phyloP scores from a whole-genome alignment of 2,797 vertebrate species.

The Eutrigla gurnardus region DNA sequence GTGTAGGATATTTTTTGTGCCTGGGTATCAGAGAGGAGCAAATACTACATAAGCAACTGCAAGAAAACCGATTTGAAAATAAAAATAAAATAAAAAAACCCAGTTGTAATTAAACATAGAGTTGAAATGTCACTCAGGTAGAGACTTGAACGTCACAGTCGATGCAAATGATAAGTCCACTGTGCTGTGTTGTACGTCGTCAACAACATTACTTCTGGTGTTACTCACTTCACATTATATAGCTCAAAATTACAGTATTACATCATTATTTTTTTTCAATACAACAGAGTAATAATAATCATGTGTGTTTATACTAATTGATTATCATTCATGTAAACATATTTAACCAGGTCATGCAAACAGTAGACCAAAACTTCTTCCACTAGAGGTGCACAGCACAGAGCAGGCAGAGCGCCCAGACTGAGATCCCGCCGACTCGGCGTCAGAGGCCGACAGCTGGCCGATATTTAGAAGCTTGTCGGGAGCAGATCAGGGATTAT shows the following conservation, averaged over 20 bases:
- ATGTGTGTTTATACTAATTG: conserved; percentile 81
- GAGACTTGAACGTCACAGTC: conserved; percentile 64
- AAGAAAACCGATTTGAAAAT: conserved; percentile 35
- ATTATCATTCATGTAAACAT: conserved; percentile 88
- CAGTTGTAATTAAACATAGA: conserved; percentile 53
- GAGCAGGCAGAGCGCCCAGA: conserved; percentile 78
- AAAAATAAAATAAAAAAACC: background rate
- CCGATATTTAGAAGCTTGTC: conserved; percentile 28
- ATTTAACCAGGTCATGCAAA: conserved; percentile 89
- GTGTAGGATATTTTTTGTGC: conserved; percentile 39
- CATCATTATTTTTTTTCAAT: conserved; percentile 75
- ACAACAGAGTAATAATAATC: conserved; percentile 83
- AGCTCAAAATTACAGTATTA: conserved; percentile 82
- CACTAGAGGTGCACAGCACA: conserved; percentile 84
- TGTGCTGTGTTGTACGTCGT: conserved; percentile 77
- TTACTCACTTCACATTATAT: conserved; percentile 84
- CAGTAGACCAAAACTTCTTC: conserved; percentile 85
- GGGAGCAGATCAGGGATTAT: conserved; percentile 39
- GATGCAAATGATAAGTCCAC: conserved; percentile 74
- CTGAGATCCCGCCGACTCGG: conserved; percentile 73
- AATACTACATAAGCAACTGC: conserved; percentile 34
- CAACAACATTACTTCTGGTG: conserved; percentile 80
- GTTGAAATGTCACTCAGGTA: conserved; percentile 59
- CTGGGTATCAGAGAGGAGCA: conserved; percentile 21
- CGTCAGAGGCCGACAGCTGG: conserved; percentile 31